These are phyloP conservation scores for Mionectes macconnelli DNA, from an alignment of 2,113 vertebrate species.

Conservation along the genomic window DNA sequence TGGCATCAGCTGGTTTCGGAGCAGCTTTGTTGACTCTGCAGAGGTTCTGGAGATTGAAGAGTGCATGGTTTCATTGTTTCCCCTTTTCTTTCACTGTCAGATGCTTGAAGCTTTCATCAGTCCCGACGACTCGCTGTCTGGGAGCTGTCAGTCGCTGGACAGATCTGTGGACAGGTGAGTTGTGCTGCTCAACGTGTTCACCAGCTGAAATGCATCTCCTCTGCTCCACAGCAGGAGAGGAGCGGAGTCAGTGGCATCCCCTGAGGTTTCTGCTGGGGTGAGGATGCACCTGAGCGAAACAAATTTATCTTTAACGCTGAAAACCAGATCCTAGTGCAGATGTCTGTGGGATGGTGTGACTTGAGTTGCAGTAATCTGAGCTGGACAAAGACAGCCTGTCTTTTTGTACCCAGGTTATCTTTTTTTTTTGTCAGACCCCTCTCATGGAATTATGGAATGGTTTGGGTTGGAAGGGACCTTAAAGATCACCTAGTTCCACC, in stretches of 20 bases:
- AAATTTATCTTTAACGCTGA: neutral
- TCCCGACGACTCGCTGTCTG: slow-evolving; percentile 82
- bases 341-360: neutral
- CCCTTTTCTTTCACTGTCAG: slow-evolving; percentile 57
- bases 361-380: neutral
- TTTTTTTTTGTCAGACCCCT: neutral
- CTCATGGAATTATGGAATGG: neutral
- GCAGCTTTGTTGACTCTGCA: neutral
- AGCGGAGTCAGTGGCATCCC: neutral
- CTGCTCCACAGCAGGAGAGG: rapidly evolving
- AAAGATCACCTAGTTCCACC: neutral
- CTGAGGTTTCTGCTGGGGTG: neutral
- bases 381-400: neutral
- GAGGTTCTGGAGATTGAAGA: neutral
- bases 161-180: slow-evolving; percentile 86
- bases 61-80: neutral
- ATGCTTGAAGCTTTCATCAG: slow-evolving; percentile 88
- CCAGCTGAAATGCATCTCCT: neutral
- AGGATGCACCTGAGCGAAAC: neutral
- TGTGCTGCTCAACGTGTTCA: neutral
- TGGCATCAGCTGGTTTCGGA: neutral
- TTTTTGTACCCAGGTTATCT: neutral
- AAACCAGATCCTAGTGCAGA: neutral
- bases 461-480: neutral
- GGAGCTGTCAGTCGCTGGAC: slow-evolving; percentile 85